Conservation (phyloP, 2,888 invertebrate species). For the Lucinisca nassula region DNA sequence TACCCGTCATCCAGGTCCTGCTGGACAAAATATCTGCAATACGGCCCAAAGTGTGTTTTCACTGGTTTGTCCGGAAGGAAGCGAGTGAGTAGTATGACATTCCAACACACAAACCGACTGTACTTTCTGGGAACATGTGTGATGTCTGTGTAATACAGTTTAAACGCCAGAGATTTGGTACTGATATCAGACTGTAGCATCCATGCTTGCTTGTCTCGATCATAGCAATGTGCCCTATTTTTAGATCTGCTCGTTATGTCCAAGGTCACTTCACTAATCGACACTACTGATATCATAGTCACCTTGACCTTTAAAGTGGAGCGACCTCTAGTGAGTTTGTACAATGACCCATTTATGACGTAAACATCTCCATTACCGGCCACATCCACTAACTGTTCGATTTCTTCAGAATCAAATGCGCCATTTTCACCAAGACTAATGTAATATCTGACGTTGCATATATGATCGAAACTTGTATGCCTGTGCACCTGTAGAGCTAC, state of each 20-base stretch:
- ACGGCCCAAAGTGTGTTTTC: slow-evolving; percentile 92
- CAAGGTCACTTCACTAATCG: slow-evolving; percentile 90
- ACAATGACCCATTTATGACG: slow-evolving; percentile 79
- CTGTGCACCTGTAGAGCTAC: slow-evolving; percentile 90
- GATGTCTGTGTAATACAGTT: slow-evolving; percentile 90
- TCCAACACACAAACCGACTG: slow-evolving; percentile 89
- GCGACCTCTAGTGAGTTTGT: slow-evolving; percentile 77
- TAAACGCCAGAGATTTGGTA: slow-evolving; percentile 92
- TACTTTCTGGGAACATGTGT: slow-evolving; percentile 93
- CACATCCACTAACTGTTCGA: slow-evolving; percentile 84
- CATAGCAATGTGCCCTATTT: slow-evolving; percentile 91
- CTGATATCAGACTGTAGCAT: slow-evolving; percentile 92
- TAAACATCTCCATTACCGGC: slow-evolving; percentile 83
- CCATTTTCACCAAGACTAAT: slow-evolving; percentile 88
- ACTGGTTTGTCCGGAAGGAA: slow-evolving; percentile 89
- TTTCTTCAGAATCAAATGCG: slow-evolving; percentile 81
- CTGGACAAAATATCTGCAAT: slow-evolving; percentile 94
- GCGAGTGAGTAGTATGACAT: slow-evolving; percentile 82
- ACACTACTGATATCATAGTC: slow-evolving; percentile 93
- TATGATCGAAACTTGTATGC: slow-evolving; percentile 94
- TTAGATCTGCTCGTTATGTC: slow-evolving; percentile 79
- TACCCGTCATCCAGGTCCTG: slow-evolving; percentile 94
- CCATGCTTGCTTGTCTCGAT: slow-evolving; percentile 95
- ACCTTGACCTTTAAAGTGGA: slow-evolving; percentile 91
- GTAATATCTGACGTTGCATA: slow-evolving; percentile 93